A percentile compares a stretch with the other conserved stretches of the same genome.
Evolutionary conservation across 2,113 vertebrate genomes (phyloP).

Genomic region (Semnornis frantzii): DNA sequence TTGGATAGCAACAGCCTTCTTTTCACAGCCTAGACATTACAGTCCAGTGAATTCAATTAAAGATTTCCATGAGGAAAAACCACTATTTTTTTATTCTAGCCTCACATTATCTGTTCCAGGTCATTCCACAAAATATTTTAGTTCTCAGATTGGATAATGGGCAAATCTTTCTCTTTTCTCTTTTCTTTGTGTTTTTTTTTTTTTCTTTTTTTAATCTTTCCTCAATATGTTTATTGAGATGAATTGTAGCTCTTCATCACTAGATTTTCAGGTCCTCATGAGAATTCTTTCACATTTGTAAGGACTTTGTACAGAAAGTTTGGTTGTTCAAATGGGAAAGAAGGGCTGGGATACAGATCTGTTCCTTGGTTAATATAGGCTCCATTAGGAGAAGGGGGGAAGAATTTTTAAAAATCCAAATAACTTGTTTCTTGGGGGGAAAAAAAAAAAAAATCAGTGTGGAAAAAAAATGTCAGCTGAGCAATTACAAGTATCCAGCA

Average conservation of each 20-base stretch:
- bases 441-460: neutral
- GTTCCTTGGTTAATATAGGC: neutral
- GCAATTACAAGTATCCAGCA: neutral
- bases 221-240: neutral
- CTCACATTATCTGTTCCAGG: neutral
- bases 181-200: neutral
- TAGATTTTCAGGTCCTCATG: neutral
- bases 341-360: neutral
- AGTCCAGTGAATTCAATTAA: neutral
- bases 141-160: neutral
- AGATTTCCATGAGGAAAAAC: neutral
- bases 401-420: neutral
- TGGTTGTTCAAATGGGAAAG: neutral
- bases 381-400: neutral
- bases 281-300: neutral
- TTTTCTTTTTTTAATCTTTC: too few species aligned
- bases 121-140: neutral
- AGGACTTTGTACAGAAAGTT: neutral
- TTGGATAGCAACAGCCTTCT: neutral
- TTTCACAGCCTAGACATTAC: neutral
- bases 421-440: neutral
- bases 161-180: too few species aligned
- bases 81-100: neutral
- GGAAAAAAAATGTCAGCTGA: neutral
- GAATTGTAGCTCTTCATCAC: neutral